These are phyloP conservation scores for Campoplex nolae DNA, from an alignment of 2,888 invertebrate species.

Conservation along the genomic window DNA sequence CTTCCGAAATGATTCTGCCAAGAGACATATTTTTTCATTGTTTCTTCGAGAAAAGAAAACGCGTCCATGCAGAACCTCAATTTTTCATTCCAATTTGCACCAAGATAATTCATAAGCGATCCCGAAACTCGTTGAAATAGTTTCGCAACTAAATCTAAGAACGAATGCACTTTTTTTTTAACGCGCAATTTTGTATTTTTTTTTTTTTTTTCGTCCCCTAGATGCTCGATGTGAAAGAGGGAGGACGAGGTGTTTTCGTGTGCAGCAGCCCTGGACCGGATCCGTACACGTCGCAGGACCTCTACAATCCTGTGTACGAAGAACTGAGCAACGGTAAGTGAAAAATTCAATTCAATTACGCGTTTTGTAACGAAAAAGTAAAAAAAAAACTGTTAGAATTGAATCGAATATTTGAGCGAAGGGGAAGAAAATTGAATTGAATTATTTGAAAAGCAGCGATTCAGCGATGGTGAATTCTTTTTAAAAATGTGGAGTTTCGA, in stretches of 20 bases:
- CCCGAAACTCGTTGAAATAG: neutral
- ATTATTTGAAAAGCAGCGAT: neutral
- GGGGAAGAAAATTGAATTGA: neutral
- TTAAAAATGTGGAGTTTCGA: neutral
- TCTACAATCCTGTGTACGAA: slow-evolving; percentile 93
- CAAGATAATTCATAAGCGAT: neutral
- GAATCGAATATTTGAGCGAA: neutral
- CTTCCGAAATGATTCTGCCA: neutral
- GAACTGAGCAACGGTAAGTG: slow-evolving; percentile 90
- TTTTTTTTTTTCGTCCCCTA: slow-evolving; percentile 66
- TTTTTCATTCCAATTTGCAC: neutral
- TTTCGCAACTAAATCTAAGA: neutral
- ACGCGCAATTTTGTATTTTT: slow-evolving; percentile 5
- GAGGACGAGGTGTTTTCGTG: slow-evolving; percentile 81
- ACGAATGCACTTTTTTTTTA: slow-evolving; percentile 29
- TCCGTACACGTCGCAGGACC: slow-evolving; percentile 87
- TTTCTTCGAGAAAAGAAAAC: neutral
- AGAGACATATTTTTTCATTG: neutral
- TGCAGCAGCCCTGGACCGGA: slow-evolving; percentile 88
- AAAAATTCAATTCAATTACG: neutral
- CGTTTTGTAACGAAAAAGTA: neutral
- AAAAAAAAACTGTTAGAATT: neutral
- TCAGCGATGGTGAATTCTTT: neutral
- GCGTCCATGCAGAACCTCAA: neutral
- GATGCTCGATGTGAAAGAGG: slow-evolving; percentile 83